Conservation (phyloP, 2,888 invertebrate species). For the Ariolimax columbianus region DNA sequence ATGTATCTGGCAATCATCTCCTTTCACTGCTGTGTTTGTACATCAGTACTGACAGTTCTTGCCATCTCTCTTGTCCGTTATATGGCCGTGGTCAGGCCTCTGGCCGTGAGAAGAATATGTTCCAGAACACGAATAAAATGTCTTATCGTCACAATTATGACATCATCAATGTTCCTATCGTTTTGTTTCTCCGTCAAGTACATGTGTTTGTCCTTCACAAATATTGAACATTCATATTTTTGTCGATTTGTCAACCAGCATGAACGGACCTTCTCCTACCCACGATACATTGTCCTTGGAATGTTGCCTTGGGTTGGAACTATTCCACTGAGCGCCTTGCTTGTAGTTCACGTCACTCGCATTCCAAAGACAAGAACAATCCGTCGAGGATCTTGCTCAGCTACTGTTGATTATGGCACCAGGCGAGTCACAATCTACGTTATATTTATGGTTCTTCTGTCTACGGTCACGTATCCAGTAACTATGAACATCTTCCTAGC, state of each 20-base stretch:
- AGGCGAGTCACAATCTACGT: constrained; percentile 44
- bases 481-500: constrained; percentile 42
- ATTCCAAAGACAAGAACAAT: constrained; percentile 35
- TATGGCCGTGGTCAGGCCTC: constrained; percentile 46
- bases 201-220: constrained; percentile 33
- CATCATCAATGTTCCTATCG: constrained; percentile 2
- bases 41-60: constrained; percentile 43
- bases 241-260: constrained; percentile 22
- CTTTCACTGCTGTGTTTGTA: constrained; percentile 44
- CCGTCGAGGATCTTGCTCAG: constrained; percentile 16
- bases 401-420: constrained; percentile 30
- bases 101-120: constrained; percentile 37
- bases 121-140: constrained; percentile 33
- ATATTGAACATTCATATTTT: not conserved
- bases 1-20: constrained; percentile 41
- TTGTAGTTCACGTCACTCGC: constrained; percentile 39
- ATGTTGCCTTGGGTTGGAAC: constrained; percentile 45
- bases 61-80: constrained; percentile 43
- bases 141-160: constrained; percentile 32
- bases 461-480: constrained; percentile 42
- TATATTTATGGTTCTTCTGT: constrained; percentile 41
- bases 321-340: constrained; percentile 37
- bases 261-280: constrained; percentile 39
- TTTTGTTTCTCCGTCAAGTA: constrained; percentile 43
- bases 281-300: constrained; percentile 34